These are phyloP conservation scores for Bolborhynchus lineola DNA, from an alignment of 2,113 vertebrate species.

Conservation along the genomic window DNA sequence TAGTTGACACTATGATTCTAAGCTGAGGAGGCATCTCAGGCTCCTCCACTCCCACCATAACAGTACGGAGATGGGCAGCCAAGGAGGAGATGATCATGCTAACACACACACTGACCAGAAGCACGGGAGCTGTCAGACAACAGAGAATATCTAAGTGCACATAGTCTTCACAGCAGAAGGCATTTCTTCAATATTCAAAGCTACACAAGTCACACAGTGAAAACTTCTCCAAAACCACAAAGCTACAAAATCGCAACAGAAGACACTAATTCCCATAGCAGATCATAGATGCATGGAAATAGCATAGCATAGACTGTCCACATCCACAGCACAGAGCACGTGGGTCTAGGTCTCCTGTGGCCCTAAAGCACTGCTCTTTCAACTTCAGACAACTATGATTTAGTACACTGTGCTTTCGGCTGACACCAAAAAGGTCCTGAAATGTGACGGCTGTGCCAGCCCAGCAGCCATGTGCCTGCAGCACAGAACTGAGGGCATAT, in stretches of 20 bases:
- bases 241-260: neutral
- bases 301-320: neutral
- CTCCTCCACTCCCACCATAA: neutral
- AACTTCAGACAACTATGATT: neutral
- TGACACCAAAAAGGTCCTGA: neutral
- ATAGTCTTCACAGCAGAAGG: neutral
- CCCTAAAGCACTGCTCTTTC: neutral
- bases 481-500: neutral
- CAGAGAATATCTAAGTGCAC: neutral
- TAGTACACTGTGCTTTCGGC: rapidly evolving
- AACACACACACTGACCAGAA: neutral
- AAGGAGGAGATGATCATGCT: neutral
- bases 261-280: neutral
- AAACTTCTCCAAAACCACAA: neutral
- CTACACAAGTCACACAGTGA: neutral
- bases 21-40: neutral
- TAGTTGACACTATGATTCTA: neutral
- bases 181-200: neutral
- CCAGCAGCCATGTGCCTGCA: neutral
- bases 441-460: rapidly evolving
- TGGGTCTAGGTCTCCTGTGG: neutral
- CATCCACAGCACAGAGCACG: rapidly evolving
- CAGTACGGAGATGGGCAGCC: neutral
- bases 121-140: neutral
- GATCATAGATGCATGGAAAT: neutral